Conservation (phyloP, 2,113 vertebrate genomes). For the Ciconia stormi region DNA sequence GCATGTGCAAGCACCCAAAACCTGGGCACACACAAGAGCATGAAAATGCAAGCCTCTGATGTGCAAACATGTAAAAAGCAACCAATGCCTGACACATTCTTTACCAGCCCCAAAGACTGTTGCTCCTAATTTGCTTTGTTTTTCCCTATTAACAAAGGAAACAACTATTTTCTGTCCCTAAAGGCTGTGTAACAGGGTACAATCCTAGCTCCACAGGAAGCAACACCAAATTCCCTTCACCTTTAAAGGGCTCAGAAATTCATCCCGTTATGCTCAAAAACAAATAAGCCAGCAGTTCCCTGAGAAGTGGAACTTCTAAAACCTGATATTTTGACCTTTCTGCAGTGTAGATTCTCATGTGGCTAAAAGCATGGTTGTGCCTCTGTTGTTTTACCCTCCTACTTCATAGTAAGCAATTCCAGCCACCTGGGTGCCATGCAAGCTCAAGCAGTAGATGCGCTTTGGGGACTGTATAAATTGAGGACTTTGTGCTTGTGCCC, state of each 20-base stretch:
- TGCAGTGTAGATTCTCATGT: neutral
- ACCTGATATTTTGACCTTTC: neutral
- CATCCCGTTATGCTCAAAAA: neutral
- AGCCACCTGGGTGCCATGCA: neutral
- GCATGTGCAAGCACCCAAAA: constrained; percentile 12
- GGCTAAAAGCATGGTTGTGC: neutral
- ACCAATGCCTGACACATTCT: neutral
- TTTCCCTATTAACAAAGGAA: neutral
- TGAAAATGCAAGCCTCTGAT: neutral
- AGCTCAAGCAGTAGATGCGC: neutral
- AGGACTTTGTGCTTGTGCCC: neutral
- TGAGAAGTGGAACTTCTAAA: constrained; percentile 3
- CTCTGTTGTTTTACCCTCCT: neutral
- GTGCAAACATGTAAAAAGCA: neutral
- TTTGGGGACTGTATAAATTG: neutral
- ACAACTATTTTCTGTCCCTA: neutral
- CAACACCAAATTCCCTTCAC: neutral
- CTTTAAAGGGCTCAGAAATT: neutral
- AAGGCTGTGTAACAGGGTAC: neutral
- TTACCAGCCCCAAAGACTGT: neutral
- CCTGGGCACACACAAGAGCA: neutral
- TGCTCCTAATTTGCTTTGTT: neutral
- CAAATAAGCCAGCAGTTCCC: neutral
- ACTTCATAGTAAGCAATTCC: neutral
- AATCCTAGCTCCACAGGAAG: neutral